These are phyloP conservation scores for Ivindomyrus marchei DNA, from an alignment of 2,113 vertebrate species.

Conservation along the genomic window DNA sequence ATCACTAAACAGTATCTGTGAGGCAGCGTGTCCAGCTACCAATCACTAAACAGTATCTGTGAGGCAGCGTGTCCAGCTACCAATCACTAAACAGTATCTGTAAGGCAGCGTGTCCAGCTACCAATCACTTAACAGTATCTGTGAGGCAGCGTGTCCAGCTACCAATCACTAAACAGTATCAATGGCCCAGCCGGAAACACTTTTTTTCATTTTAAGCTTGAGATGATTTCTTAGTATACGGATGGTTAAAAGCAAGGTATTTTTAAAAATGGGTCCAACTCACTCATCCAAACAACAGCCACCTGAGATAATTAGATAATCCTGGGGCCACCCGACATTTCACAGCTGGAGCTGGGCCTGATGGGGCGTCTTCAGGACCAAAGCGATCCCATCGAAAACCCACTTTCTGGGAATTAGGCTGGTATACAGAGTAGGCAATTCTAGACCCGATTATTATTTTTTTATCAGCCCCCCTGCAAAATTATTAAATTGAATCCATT, in stretches of 20 bases:
- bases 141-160: background rate
- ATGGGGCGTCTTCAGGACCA: background rate
- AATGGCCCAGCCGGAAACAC: background rate
- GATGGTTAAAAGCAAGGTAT: background rate
- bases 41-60: background rate
- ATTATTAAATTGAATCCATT: background rate
- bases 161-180: background rate
- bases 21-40: too few species aligned
- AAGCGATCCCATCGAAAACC: background rate
- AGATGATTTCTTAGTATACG: background rate
- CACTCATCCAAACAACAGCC: background rate
- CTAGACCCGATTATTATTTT: too few species aligned
- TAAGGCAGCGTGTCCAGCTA: too few species aligned
- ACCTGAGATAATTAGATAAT: background rate
- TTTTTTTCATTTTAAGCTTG: background rate
- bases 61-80: too few species aligned
- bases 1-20: background rate
- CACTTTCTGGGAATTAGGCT: background rate
- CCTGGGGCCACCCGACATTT: background rate
- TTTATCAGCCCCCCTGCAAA: background rate
- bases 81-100: background rate
- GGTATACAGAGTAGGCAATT: background rate
- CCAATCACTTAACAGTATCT: too few species aligned
- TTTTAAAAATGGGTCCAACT: background rate
- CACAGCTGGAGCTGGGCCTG: background rate